Evolutionary conservation across 2,888 invertebrate species (phyloP).

Genomic region (Andricus curvator): DNA sequence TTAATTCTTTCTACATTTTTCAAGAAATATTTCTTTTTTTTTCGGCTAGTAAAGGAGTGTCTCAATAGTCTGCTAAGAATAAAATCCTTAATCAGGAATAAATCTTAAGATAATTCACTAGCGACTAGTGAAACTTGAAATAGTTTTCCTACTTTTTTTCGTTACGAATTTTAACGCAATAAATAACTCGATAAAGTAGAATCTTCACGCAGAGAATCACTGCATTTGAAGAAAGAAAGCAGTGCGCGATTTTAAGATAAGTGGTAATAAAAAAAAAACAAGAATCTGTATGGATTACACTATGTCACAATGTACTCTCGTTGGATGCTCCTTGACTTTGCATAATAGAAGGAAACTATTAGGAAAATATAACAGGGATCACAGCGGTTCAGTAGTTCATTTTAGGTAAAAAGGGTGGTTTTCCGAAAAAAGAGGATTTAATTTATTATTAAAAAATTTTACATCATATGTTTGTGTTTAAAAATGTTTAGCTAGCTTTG

Average conservation of each 20-base stretch:
- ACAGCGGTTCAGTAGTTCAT: too few relatives aligned
- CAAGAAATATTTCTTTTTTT: not conserved
- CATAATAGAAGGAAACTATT: conserved; percentile 22
- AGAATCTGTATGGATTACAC: conserved; percentile 31
- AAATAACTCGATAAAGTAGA: conserved; percentile 2
- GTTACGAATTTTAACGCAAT: not conserved
- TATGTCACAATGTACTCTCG: conserved; percentile 36
- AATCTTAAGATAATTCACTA: conserved; percentile 18
- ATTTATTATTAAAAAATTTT: too few relatives aligned
- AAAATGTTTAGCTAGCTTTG: too few relatives aligned
- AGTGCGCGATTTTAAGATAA: not conserved
- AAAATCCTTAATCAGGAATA: not conserved
- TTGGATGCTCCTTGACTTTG: conserved; percentile 36
- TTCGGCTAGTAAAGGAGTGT: not conserved
- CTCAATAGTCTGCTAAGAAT: not conserved
- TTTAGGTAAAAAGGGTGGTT: too few relatives aligned
- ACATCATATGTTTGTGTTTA: too few relatives aligned
- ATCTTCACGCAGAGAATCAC: conserved; percentile 16
- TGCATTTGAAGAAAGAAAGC: conserved; percentile 18
- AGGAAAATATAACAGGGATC: conserved; percentile 19
- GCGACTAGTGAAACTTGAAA: conserved; percentile 3
- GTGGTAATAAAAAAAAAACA: conserved; percentile 32
- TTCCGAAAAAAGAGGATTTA: too few relatives aligned
- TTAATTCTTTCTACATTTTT: not conserved
- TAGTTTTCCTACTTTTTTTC: conserved; percentile 27